Evolutionary conservation across 30 jellyfish, hydroid and myxozoan genomes (phyloP).

Genomic region (Catostylus mosaicus): DNA sequence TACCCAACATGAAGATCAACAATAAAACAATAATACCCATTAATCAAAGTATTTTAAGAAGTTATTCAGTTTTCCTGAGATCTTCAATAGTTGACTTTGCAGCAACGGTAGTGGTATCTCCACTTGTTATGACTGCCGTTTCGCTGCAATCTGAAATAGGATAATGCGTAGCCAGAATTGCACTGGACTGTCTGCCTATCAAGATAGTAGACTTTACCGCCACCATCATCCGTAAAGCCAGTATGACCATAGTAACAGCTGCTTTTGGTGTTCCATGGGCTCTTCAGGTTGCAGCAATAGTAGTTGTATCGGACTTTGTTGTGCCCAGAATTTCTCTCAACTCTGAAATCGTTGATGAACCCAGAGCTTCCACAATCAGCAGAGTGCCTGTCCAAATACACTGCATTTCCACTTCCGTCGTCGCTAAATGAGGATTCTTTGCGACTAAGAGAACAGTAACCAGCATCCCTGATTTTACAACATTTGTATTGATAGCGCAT

Average conservation of each 20-base stretch:
- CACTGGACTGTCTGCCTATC: conserved; percentile 61
- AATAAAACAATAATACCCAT: too few species aligned
- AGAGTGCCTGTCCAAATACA: conserved; percentile 50
- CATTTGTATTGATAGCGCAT: conserved; percentile 51
- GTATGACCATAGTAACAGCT: conserved; percentile 18
- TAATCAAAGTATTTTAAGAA: too few species aligned
- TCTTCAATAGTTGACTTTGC: conserved; percentile 32
- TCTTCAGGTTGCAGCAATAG: conserved; percentile 38
- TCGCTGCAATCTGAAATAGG: conserved; percentile 25
- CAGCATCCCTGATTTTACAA: conserved; percentile 16
- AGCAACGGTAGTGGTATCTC: conserved; percentile 44
- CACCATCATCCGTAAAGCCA: conserved; percentile 37
- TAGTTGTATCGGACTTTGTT: conserved; percentile 52
- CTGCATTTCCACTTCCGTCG: conserved; percentile 45
- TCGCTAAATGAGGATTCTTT: conserved; percentile 6
- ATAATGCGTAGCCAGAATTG: conserved; percentile 34
- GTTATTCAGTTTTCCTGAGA: too few species aligned
- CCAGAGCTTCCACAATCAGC: conserved; percentile 44
- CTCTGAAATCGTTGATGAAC: conserved; percentile 35
- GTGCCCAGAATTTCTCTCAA: conserved; percentile 33
- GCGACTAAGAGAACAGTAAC: neutral
- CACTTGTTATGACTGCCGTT: conserved; percentile 35
- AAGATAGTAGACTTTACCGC: conserved; percentile 46
- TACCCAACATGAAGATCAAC: too few species aligned
- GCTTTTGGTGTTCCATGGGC: neutral